These are phyloP conservation scores for Rhagonycha lutea DNA, from an alignment of 2,888 invertebrate species.

Conservation along the genomic window DNA sequence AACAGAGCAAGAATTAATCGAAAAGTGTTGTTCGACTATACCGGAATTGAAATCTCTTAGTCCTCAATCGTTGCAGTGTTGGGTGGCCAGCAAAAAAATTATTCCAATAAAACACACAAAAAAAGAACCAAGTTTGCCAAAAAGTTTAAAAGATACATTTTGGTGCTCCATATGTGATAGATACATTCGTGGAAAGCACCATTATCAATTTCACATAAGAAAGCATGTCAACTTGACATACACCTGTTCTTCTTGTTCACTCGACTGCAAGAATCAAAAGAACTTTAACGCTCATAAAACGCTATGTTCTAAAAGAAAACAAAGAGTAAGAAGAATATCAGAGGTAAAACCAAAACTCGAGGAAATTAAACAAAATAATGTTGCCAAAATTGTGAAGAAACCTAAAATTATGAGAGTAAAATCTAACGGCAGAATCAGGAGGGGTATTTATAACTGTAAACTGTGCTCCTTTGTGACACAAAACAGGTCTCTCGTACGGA, in stretches of 20 bases:
- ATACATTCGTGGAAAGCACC: not conserved
- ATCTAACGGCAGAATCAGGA: not conserved
- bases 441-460: not conserved
- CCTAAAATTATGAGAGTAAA: not conserved
- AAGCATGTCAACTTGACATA: constrained; percentile 4
- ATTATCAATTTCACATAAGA: not conserved
- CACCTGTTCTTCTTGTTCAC: not conserved
- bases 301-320: not conserved
- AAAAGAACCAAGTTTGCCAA: not conserved
- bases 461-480: not conserved
- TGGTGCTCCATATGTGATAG: constrained; percentile 6
- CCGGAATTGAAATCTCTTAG: constrained; percentile 1
- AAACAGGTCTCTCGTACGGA: not conserved
- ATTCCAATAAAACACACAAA: not conserved
- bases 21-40: not conserved
- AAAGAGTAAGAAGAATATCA: not conserved
- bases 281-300: not conserved
- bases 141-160: not conserved
- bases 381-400: not conserved
- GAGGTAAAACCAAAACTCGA: not conserved
- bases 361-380: not conserved
- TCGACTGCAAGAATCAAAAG: not conserved
- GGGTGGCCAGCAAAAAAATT: constrained; percentile 7
- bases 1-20: constrained; percentile 11
- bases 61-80: not conserved